Evolutionary conservation across 53 echinoderm and acorn worm genomes (phyloP), one percentile per base, ranked within the genome.

Genomic region (Patiria pectinifera): DNA sequence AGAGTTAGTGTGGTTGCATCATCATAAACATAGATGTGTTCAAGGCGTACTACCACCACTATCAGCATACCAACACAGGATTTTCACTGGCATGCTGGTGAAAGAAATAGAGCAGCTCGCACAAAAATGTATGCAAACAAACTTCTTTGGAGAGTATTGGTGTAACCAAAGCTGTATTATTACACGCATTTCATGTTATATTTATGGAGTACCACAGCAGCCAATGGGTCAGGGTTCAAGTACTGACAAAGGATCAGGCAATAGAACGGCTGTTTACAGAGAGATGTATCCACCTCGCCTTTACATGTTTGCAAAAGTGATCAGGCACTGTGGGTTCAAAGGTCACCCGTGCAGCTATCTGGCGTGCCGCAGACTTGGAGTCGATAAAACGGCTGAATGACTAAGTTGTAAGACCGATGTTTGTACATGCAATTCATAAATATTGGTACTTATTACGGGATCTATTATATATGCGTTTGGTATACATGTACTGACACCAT

Each of bases 231-330:
- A 89, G 62, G 53, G 89, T 89, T 89, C 78, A 89, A 89, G 89
- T 89, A 47, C 78, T 62, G 53, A 89, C 89, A 89, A 89, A 89
- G 79, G 89, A 79, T 62, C 11, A 43, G 79, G 79, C 79, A 89
- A 78, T 60, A 78, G 79, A 89, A 76, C 79, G 60, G 35, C 19
- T 89, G 89, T 89, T 89, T 89, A 62, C 79, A 79, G 48, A 89
- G 79, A 25, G 78, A 89, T 89, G 89, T 89, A 89, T 78, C 89
- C 78, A 78, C 24, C 59, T 53, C 46, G 43, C 45, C 6, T 46
- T 59, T 71, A 89, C 89, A 89, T 89, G 89, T 89, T 89, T 89
- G 79, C 89, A 89, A 79, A 89, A 89, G 89, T 89, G 89, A 89
- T 89, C 89, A 89, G 78, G 89, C 62, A 71, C 62, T 78, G 58